Base-by-base conservation (phyloP, 2,113 vertebrate genomes). In the Cebidichthys violaceus region DNA sequence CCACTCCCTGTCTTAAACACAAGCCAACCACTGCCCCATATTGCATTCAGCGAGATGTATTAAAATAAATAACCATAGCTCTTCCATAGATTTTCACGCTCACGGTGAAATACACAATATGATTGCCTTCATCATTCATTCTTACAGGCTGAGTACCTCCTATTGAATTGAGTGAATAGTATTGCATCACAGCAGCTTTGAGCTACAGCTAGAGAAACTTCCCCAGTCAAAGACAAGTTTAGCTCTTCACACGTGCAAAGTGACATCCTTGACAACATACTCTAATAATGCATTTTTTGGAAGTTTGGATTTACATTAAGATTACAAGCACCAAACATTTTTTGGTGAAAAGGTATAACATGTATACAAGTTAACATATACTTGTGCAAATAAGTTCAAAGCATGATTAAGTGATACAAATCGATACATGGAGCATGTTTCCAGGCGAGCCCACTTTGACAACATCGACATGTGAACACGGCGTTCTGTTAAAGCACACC, bases 91-190 rank as follows among this genome's bases (percentile, higher is more conserved):
- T 73, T 83, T 68, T 71, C 74, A 90, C 90, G 69, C 91, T 85
- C 45, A 37, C 71, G 61, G 77, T 88, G 81, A 90, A 82, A 90
- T 65, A 83, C 84, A 91, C 55, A 82, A 61, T 37, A 83, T 90
- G 93, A 94, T 94, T 94, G 93, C 93, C 94, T 94, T 95, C 93
- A 92, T 92, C 62, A 17, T 77, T 88, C 61, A 91, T 70, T 71
- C 87, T 75, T 70, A 88, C 85, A 87, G 90, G 83, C 75, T 35
- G 61, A 74, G 92, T 93, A 93, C 92, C 93, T 85, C 78, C 79
- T 70, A 20, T 82, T 67, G 67, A 81, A 87, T 76, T 35, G 84
- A 88, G 86, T 86, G 84, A 85, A 81, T 73, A 85, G 77, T 90
- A 91, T 94, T 90, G 88, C 90, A 86, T 90, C 80, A 57, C 86